These are phyloP conservation scores for Macropis europaea DNA, from an alignment of 2,888 invertebrate genomes.

Conservation along the genomic window DNA sequence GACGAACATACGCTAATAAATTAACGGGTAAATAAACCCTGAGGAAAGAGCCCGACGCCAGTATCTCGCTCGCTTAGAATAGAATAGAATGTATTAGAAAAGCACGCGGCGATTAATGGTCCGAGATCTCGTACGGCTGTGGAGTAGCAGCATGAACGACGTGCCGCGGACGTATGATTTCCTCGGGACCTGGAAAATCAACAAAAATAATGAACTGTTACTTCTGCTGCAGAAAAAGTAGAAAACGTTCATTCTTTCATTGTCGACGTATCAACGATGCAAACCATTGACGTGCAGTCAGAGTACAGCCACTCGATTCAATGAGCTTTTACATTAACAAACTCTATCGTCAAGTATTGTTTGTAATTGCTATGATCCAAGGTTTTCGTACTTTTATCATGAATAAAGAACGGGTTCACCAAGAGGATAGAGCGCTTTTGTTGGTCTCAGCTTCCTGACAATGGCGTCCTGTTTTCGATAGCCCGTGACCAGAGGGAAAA, in stretches of 20 bases:
- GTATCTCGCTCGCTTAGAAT: conserved; percentile 44
- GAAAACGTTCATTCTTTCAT: no score
- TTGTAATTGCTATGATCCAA: no score
- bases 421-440: not conserved
- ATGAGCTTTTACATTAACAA: no score
- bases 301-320: no score
- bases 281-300: no score
- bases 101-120: conserved; percentile 40
- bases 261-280: no score
- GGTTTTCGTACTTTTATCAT: no score
- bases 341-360: no score
- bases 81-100: conserved; percentile 52
- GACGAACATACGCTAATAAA: conserved; percentile 63
- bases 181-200: conserved; percentile 8
- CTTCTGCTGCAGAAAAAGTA: no score
- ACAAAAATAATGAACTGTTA: not conserved
- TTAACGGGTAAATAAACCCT: conserved; percentile 57
- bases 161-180: conserved; percentile 31
- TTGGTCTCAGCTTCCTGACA: not conserved
- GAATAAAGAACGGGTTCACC: no score
- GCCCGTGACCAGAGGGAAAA: not conserved
- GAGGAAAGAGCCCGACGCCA: conserved; percentile 21
- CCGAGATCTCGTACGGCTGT: conserved; percentile 5
- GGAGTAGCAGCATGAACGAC: conserved; percentile 8
- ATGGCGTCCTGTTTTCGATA: not conserved